phyloP scores from a whole-genome alignment of 2,888 invertebrate genomes.

The Dermolepida albohirtum region DNA sequence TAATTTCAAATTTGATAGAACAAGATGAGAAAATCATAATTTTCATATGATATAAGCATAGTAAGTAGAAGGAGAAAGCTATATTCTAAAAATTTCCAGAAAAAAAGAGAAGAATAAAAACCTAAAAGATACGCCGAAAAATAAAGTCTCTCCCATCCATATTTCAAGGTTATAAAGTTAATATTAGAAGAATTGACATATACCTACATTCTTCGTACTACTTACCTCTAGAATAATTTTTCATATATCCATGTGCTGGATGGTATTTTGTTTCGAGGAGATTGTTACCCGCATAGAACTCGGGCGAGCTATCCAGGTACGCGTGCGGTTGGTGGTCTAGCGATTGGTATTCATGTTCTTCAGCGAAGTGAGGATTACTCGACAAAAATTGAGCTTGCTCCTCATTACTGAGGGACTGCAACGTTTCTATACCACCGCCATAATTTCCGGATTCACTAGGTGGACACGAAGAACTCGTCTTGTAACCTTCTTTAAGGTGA shows the following conservation, averaged over 20 bases:
- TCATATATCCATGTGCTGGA: slow-evolving; percentile 71
- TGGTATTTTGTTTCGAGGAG: slow-evolving; percentile 76
- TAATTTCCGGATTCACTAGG: slow-evolving; percentile 71
- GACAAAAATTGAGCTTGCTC: slow-evolving; percentile 55
- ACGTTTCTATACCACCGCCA: slow-evolving; percentile 66
- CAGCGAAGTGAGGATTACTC: slow-evolving; percentile 66
- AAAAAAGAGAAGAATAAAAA: too few relatives aligned
- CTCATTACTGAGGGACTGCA: slow-evolving; percentile 66
- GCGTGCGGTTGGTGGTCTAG: slow-evolving; percentile 68
- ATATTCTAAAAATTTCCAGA: too few relatives aligned
- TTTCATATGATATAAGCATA: too few relatives aligned
- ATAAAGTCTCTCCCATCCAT: too few relatives aligned
- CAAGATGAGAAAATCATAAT: too few relatives aligned
- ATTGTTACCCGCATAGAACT: slow-evolving; percentile 78
- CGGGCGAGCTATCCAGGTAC: slow-evolving; percentile 75
- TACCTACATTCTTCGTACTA: background rate
- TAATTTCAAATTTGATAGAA: too few relatives aligned
- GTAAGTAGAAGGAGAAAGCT: too few relatives aligned
- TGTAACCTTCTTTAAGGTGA: slow-evolving; percentile 61
- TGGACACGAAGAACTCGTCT: slow-evolving; percentile 60
- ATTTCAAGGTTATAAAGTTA: too few relatives aligned
- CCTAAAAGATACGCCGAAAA: too few relatives aligned
- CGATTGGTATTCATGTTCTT: slow-evolving; percentile 72
- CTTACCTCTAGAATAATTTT: slow-evolving; percentile 79
- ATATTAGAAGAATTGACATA: too few relatives aligned